Percentiles rank a stretch among this genome's conserved stretches.
phyloP scores from a whole-genome alignment of 2,797 vertebrate genomes.

The Argentina silus region DNA sequence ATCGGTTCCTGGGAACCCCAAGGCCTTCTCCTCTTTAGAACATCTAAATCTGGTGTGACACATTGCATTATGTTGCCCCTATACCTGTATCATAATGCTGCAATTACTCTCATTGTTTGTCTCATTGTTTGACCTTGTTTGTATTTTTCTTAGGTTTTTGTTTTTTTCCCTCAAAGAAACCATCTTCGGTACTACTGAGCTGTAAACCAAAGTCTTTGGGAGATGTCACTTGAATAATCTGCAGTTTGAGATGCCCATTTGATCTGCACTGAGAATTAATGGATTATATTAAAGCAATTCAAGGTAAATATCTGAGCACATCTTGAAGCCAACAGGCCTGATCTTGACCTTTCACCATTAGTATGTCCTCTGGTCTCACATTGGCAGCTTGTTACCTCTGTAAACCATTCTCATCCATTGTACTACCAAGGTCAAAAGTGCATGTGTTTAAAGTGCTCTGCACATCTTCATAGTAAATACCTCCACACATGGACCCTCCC shows the following conservation, averaged over 20 bases:
- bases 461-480: too few species aligned
- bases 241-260: conserved; percentile 64
- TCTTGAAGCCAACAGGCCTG: conserved; percentile 67
- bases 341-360: conserved; percentile 72
- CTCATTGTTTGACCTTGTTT: too few species aligned
- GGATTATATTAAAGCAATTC: conserved; percentile 78
- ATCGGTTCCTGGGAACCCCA: too few species aligned
- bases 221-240: conserved; percentile 73
- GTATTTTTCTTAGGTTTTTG: too few species aligned
- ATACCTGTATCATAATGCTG: too few species aligned
- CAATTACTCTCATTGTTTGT: too few species aligned
- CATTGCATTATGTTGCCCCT: too few species aligned
- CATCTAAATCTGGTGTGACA: too few species aligned
- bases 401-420: conserved; percentile 65
- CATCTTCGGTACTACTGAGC: conserved; percentile 30
- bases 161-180: conserved; percentile 5
- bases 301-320: conserved; percentile 74
- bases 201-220: conserved; percentile 52
- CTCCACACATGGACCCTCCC: not conserved
- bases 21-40: too few species aligned
- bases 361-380: conserved; percentile 64
- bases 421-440: conserved; percentile 51
- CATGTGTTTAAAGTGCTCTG: conserved; percentile 7
- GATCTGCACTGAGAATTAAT: conserved; percentile 72
- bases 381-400: conserved; percentile 63